Evolutionary conservation across 2,888 invertebrate genomes (phyloP).

Genomic region (Lymantria dispar): DNA sequence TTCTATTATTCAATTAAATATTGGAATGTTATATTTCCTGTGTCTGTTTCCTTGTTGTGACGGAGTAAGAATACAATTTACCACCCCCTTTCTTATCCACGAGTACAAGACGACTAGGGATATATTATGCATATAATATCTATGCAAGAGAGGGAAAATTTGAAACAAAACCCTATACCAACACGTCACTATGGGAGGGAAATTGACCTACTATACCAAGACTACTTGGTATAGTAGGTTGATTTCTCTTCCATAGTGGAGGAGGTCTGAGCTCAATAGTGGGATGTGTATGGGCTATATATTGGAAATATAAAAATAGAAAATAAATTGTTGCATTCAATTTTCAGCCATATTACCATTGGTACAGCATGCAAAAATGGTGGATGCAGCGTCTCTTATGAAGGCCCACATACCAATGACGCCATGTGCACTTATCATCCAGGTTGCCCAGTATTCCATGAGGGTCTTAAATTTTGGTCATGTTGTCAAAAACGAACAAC

Average conservation of each 20-base stretch:
- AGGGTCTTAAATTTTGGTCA: constrained; percentile 98
- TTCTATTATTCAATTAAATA: too few species aligned
- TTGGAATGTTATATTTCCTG: too few species aligned
- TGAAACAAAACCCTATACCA: background rate
- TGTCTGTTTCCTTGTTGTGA: too few species aligned
- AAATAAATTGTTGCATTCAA: background rate
- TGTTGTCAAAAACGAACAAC: constrained; percentile 96
- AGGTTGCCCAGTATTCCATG: constrained; percentile 96
- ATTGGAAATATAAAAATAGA: background rate
- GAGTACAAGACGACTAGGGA: too few species aligned
- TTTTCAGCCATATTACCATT: constrained; percentile 75
- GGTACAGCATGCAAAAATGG: constrained; percentile 94
- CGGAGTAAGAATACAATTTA: too few species aligned
- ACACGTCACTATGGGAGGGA: too few species aligned
- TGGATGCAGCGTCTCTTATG: constrained; percentile 88
- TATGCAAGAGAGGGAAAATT: background rate
- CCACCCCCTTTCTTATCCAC: too few species aligned
- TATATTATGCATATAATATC: too few species aligned
- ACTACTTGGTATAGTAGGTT: background rate
- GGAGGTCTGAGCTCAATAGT: background rate
- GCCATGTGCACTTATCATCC: constrained; percentile 90
- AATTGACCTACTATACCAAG: too few species aligned
- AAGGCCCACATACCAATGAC: constrained; percentile 84
- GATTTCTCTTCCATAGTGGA: background rate
- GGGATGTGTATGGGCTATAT: background rate